Conservation (phyloP, 2,888 invertebrate species). For the Metalampra italica region DNA sequence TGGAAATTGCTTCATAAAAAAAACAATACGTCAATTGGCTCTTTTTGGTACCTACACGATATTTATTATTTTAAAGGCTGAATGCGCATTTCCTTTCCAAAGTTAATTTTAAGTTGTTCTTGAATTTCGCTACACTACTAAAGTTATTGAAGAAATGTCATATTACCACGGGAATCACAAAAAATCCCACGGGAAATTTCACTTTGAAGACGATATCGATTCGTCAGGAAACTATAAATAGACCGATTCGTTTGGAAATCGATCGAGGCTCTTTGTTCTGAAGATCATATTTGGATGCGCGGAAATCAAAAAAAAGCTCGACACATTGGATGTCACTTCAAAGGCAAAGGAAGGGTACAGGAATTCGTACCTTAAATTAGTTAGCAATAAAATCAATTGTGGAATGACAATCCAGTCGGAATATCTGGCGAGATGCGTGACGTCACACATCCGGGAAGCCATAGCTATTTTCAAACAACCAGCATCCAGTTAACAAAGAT, state of each 20-base stretch:
- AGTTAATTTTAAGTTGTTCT: too few species aligned
- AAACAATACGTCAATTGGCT: too few species aligned
- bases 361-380: neutral
- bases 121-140: too few species aligned
- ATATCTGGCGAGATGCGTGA: constrained; percentile 60
- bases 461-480: constrained; percentile 56
- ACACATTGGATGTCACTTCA: neutral
- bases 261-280: constrained; percentile 1
- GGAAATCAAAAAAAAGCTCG: neutral
- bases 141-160: too few species aligned
- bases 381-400: constrained; percentile 37
- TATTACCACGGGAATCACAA: too few species aligned
- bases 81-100: too few species aligned
- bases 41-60: too few species aligned
- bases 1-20: too few species aligned
- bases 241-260: neutral
- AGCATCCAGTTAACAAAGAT: constrained; percentile 22
- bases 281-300: neutral
- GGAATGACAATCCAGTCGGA: constrained; percentile 45
- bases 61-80: too few species aligned
- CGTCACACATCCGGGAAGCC: constrained; percentile 74
- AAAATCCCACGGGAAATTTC: too few species aligned
- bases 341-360: neutral
- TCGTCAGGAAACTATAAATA: neutral
- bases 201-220: neutral